A percentile compares a stretch with the other conserved stretches of the same genome.
These are phyloP conservation scores for Eurystomus gularis DNA, from an alignment of 2,113 vertebrate species.

Conservation along the genomic window DNA sequence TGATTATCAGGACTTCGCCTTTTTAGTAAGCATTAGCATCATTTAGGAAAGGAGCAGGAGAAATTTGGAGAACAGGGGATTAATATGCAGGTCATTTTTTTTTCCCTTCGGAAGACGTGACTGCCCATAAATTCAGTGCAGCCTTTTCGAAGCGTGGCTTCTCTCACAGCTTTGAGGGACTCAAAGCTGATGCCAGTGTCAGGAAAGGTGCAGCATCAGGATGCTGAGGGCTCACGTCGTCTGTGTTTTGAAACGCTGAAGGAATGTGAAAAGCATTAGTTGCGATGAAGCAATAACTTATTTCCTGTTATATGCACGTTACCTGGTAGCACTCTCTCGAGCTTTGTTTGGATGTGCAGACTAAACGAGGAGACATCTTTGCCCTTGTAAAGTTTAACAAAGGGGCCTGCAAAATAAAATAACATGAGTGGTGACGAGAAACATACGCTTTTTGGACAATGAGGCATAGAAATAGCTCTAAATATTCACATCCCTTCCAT, in stretches of 20 bases:
- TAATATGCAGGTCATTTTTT: background rate
- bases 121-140: background rate
- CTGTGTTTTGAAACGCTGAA: background rate
- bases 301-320: background rate
- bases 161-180: background rate
- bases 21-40: background rate
- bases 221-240: background rate
- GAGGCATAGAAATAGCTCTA: background rate
- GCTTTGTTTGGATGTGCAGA: background rate
- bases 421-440: background rate
- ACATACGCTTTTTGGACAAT: background rate
- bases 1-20: background rate
- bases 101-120: background rate
- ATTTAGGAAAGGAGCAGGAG: background rate
- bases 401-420: background rate
- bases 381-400: background rate
- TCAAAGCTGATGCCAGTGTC: fast-evolving
- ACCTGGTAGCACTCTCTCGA: background rate
- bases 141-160: background rate
- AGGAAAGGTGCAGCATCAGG: fast-evolving
- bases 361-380: background rate
- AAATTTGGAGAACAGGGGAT: background rate
- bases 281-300: background rate
- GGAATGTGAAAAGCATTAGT: background rate
- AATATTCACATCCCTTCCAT: background rate